Evolutionary conservation across 2,113 vertebrate species (phyloP).

Genomic region (Archocentrus centrarchus): DNA sequence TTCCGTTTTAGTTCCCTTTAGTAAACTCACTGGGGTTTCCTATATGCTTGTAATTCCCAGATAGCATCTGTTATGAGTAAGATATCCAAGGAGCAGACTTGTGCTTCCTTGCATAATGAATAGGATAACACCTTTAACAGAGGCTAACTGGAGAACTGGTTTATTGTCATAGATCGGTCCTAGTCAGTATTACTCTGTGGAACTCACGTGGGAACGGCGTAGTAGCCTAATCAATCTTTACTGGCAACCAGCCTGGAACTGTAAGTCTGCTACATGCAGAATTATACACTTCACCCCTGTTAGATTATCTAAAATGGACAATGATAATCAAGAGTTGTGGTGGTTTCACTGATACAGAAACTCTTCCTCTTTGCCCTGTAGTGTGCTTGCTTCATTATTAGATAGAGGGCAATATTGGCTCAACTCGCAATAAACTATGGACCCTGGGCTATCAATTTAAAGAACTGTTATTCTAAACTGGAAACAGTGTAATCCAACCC

Average conservation of each 20-base stretch:
- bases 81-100: not conserved
- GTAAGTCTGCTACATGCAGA: not conserved
- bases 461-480: not conserved
- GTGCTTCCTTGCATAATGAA: not conserved
- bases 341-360: not conserved
- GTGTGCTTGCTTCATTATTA: not conserved
- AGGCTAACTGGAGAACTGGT: not conserved
- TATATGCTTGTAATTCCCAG: not conserved
- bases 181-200: not conserved
- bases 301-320: not conserved
- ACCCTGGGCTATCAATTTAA: not conserved
- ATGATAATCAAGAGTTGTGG: not conserved
- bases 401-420: not conserved
- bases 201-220: fast-evolving
- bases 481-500: not conserved
- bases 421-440: not conserved
- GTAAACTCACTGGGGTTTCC: not conserved
- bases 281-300: not conserved
- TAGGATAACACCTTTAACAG: not conserved
- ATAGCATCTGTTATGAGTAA: not conserved
- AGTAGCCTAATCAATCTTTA: not conserved
- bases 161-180: not conserved
- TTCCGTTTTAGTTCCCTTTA: not conserved
- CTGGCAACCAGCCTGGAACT: not conserved
- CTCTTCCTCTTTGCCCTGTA: not conserved